phyloP scores from a whole-genome alignment of 2,113 vertebrate genomes.

The Vidua macroura region DNA sequence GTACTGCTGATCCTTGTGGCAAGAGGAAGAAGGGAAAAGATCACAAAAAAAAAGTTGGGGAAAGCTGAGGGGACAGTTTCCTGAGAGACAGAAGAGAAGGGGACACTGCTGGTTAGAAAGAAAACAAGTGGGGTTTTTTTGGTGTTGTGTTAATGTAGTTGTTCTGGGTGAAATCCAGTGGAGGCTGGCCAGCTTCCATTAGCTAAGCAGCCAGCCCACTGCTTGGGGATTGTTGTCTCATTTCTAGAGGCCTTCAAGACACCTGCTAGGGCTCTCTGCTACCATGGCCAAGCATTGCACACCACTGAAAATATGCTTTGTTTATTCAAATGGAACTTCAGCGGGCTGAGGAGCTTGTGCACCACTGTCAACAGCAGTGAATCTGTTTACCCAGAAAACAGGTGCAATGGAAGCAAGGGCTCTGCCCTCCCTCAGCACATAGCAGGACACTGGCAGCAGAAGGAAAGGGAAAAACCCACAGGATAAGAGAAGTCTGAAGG shows the following conservation, averaged over 20 bases:
- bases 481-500: background rate
- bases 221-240: background rate
- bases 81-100: background rate
- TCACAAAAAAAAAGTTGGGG: background rate
- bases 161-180: background rate
- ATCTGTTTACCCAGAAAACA: constrained; percentile 4
- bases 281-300: background rate
- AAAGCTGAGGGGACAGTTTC: background rate
- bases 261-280: constrained; percentile 39
- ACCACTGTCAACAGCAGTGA: background rate
- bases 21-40: background rate
- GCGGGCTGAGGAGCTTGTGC: background rate
- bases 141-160: background rate
- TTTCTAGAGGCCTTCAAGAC: constrained; percentile 26
- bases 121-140: background rate
- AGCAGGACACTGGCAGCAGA: background rate
- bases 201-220: background rate
- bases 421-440: background rate
- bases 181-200: background rate
- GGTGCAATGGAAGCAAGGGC: background rate
- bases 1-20: background rate
- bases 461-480: background rate
- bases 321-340: background rate
- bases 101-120: background rate
- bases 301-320: constrained; percentile 29